Evolutionary conservation across 2,888 invertebrate species (phyloP).

Genomic region (Philereme vetulata): DNA sequence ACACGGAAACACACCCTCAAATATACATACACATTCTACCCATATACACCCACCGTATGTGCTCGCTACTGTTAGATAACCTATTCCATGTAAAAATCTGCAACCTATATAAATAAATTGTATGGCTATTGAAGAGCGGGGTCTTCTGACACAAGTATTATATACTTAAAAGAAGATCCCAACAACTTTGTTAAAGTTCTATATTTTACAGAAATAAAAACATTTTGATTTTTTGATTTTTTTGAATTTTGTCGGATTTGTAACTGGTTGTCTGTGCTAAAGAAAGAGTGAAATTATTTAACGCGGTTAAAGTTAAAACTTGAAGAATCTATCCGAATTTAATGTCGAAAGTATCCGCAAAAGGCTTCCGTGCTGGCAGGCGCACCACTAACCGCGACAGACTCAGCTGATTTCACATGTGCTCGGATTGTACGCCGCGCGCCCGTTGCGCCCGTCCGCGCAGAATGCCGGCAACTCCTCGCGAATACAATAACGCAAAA

Average conservation of each 20-base stretch:
- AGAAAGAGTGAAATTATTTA: neutral
- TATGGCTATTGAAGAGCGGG: too few relatives aligned
- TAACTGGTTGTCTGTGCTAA: neutral
- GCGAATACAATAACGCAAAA: conserved; percentile 21
- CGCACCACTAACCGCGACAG: conserved; percentile 31
- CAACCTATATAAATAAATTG: too few relatives aligned
- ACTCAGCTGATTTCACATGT: conserved; percentile 82
- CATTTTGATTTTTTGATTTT: too few relatives aligned
- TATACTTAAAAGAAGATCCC: too few relatives aligned
- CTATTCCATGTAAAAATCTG: too few relatives aligned
- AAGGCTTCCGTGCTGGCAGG: conserved; percentile 14
- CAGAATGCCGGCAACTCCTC: conserved; percentile 68
- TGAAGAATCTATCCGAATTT: conserved; percentile 4
- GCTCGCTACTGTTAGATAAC: too few relatives aligned
- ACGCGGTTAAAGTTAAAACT: neutral
- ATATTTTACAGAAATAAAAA: too few relatives aligned
- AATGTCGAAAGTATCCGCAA: conserved; percentile 11
- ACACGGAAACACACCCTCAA: too few relatives aligned
- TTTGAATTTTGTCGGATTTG: neutral
- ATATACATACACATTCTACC: too few relatives aligned
- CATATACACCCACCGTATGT: too few relatives aligned
- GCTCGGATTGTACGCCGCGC: conserved; percentile 55
- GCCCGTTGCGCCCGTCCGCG: conserved; percentile 62
- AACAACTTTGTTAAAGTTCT: too few relatives aligned
- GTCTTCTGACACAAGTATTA: too few relatives aligned